Evolutionary conservation across 2,113 vertebrate species (phyloP), one percentile per base, ranked within the genome.

Genomic region (Tenebrosternarchus preto): DNA sequence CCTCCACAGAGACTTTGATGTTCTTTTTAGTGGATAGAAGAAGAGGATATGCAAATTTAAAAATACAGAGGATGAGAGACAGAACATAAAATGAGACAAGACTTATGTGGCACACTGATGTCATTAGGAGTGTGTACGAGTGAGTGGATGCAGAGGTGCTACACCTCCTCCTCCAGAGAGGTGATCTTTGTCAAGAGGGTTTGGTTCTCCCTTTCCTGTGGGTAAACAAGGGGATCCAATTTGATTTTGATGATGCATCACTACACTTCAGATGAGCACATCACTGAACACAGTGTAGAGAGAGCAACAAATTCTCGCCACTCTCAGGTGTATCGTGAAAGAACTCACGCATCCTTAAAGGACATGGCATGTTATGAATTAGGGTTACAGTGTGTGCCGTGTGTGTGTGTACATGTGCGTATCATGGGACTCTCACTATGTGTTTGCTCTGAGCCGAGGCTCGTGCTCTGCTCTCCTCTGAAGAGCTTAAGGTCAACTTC

Each of bases 121-220:
- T 6, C 5, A 29, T 46, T 39, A 15, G 3, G 2, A 50, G 31
- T 15, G 25, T 8, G 22, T 31, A 0, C 15, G 43, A 50, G 1
- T 2, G 43, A 7, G 43, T 8, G 15, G 46, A 80, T 22, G n/a
- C 12, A 46, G n/a, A 25, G 16, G 16, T n/a, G 16, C n/a, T 73
- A 56, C 87, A 92, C 96, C 95, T 98, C 95, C 82, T 98, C 95
- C 86, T 97, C 94, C 1, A 97, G 94, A 82, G 87, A 89, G 6
- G 88, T 80, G 50, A 97, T 94, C 89, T 96, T 94, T 56, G 89
- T 70, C 78, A 96, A 85, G 6, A 98, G 92, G 81, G 87, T 84
- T 36, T 93, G 92, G 84, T 95, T 98, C 86, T 98, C 95, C 68
- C 89, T 92, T 81, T 96, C 94, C 97, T 98, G 69, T 2, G 82